Conservation (phyloP, 35 echinoderm and acorn worm species). For the Holothuria glaberrima region DNA sequence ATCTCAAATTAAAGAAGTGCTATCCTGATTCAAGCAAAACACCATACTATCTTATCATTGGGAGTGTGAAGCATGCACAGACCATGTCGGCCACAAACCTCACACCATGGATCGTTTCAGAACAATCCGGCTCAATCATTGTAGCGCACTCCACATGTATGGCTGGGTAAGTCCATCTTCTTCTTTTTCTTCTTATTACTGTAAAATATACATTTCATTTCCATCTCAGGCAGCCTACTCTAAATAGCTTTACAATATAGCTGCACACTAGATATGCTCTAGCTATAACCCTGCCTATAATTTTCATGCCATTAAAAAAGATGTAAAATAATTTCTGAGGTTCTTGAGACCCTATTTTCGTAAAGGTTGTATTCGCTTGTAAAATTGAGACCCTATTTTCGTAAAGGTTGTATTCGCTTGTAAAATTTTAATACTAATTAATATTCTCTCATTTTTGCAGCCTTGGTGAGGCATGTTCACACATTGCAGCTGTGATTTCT, state of each 20-base stretch:
- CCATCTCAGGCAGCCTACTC: neutral
- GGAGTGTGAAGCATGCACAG: conserved; percentile 60
- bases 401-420: neutral
- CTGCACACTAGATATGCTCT: neutral
- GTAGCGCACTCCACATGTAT: conserved; percentile 51
- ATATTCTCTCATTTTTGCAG: conserved; percentile 1
- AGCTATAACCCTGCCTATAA: too few relatives aligned
- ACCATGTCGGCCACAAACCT: conserved; percentile 52
- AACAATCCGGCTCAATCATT: conserved; percentile 35
- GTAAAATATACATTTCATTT: conserved; percentile 3
- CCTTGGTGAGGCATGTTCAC: too few relatives aligned
- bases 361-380: neutral
- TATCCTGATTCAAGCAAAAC: neutral
- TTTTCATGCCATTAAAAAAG: too few relatives aligned
- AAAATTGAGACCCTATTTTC: too few relatives aligned
- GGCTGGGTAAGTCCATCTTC: conserved; percentile 26
- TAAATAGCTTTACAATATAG: neutral
- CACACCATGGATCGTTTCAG: conserved; percentile 43
- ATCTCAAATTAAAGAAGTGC: neutral
- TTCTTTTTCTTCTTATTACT: neutral
- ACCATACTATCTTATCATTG: conserved; percentile 21
- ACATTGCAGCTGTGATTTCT: too few relatives aligned
- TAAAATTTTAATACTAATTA: conserved; percentile 3
- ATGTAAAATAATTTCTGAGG: too few relatives aligned
- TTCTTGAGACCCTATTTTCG: neutral